These are phyloP conservation scores for Ochlodes sylvanus DNA, from an alignment of 2,888 invertebrate species.

Conservation along the genomic window DNA sequence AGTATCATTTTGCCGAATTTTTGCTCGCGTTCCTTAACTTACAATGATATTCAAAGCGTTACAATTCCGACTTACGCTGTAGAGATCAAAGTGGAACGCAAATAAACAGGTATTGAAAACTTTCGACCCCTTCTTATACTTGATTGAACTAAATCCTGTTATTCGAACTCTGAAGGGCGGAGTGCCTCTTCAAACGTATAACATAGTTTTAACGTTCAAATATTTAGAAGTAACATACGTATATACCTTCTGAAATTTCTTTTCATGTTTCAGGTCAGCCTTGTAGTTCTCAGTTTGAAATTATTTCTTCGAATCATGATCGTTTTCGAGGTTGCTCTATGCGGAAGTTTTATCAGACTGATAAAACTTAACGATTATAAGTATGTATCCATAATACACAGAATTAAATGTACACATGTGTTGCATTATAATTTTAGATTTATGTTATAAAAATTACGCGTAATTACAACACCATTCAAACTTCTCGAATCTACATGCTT, in stretches of 20 bases:
- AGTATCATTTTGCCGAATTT: background rate
- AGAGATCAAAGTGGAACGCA: conserved; percentile 48
- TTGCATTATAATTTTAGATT: no score
- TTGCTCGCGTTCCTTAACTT: conserved; percentile 8
- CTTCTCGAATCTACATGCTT: no score
- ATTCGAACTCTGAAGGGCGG: conserved; percentile 49
- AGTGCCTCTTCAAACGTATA: conserved; percentile 48
- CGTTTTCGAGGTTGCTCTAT: no score
- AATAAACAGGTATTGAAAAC: conserved; percentile 50
- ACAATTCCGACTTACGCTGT: conserved; percentile 39
- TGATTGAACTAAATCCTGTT: conserved; percentile 53
- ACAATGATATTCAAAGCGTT: conserved; percentile 30
- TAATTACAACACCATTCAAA: no score
- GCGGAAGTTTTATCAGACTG: no score
- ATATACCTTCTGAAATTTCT: background rate
- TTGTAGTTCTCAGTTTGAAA: no score
- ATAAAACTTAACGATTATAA: no score
- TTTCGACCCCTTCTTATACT: conserved; percentile 49
- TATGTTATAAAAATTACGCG: no score
- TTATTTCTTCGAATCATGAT: no score
- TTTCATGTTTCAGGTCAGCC: background rate
- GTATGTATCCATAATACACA: no score
- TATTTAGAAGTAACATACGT: conserved; percentile 22
- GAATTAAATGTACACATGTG: no score
- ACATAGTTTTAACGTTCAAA: conserved; percentile 47